Evolutionary conservation across 2,888 invertebrate genomes (phyloP).

Genomic region (Galerucella nymphaeae): DNA sequence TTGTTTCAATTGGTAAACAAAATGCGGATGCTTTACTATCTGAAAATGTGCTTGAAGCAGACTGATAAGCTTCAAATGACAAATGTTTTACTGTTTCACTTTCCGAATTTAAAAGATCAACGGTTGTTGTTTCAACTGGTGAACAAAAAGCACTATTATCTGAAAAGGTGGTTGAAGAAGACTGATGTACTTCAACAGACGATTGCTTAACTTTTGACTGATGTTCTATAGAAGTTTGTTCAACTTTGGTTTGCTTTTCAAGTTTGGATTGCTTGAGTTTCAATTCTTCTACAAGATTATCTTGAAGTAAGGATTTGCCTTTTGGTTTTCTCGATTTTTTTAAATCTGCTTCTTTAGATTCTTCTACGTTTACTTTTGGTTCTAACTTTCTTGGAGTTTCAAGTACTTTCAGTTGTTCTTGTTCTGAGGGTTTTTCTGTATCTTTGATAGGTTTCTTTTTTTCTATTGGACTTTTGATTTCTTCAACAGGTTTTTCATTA

Average conservation of each 20-base stretch:
- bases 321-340: constrained; percentile 23
- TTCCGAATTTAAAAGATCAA: constrained; percentile 41
- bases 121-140: constrained; percentile 43
- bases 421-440: constrained; percentile 11
- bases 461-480: not conserved
- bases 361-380: constrained; percentile 7
- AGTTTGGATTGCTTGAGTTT: constrained; percentile 38
- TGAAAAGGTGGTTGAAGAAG: constrained; percentile 27
- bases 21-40: constrained; percentile 35
- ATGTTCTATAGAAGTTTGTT: constrained; percentile 13
- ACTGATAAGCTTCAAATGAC: constrained; percentile 49
- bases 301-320: constrained; percentile 28
- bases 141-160: constrained; percentile 32
- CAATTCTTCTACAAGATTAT: constrained; percentile 42
- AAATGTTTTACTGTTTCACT: constrained; percentile 50
- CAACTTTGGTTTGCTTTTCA: constrained; percentile 27
- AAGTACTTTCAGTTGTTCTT: not conserved
- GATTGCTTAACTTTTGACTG: constrained; percentile 45
- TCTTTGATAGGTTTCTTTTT: constrained; percentile 3
- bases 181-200: constrained; percentile 49
- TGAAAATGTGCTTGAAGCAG: constrained; percentile 27
- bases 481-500: constrained; percentile 8
- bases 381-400: not conserved
- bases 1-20: constrained; percentile 39
- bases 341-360: constrained; percentile 38